Evolutionary conservation across 2,113 vertebrate species (phyloP), one percentile per base, ranked within the genome.

Genomic region (Phasianus colchicus): DNA sequence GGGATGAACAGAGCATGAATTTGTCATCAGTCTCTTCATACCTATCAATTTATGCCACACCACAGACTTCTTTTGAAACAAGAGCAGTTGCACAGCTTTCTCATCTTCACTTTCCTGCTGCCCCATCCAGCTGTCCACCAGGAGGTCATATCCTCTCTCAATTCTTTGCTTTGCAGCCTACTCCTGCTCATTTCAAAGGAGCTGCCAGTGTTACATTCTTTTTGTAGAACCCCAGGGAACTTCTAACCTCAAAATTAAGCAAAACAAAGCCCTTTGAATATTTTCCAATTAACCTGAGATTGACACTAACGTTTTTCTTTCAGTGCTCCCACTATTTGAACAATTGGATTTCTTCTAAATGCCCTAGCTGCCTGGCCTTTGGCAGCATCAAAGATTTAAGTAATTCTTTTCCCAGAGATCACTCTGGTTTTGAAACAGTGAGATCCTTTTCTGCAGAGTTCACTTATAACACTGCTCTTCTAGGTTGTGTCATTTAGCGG

Each of bases 241-340:
- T 72, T 86, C 85, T 92, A 93, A 95, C 86, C 83, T 93, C 92
- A 90, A 88, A 94, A 95, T 95, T 82, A 90, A 82, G 63, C 90
- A 94, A 92, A 96, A 89, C 25, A 91, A 95, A 95, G 65, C 84
- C 83, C 66, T 94, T 63, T 93, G 90, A 94, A 94, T 93, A 86
- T 82, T 88, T 92, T 88, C 73, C 90, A 93, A 79, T 97, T 97
- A 95, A 94, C 93, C 76, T 61, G 52, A 92, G 57, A 90, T 82
- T 90, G 86, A 95, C 94, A 88, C 61, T 72, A 58, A 92, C 0
- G 1, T 50, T 93, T 75, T 90, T 93, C 43, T 89, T 42, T 72
- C 10, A 1, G 24, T 36, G 43, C 60, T 93, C 47, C 48, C 70
- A 42, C 57, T 82, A 72, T 69, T 27, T 40, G 47, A 95, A 86